These are phyloP conservation scores for Bradysia coprophila DNA, from an alignment of 1,140 invertebrate genomes.

Conservation along the genomic window DNA sequence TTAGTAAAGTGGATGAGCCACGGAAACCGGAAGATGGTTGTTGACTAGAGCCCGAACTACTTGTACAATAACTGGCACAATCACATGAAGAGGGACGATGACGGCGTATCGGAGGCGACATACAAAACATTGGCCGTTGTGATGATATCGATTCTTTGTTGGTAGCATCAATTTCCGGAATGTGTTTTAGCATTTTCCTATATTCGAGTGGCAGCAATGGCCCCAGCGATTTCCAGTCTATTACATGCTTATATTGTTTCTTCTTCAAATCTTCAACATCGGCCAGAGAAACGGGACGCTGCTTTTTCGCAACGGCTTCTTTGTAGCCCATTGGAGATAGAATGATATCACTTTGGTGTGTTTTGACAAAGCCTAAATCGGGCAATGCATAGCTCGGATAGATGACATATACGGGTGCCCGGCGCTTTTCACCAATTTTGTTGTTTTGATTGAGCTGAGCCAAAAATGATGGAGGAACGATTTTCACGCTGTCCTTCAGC, in stretches of 20 bases:
- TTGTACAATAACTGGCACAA: conserved; percentile 29
- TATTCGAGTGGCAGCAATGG: conserved; percentile 70
- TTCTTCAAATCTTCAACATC: conserved; percentile 63
- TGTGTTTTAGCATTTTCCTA: conserved; percentile 43
- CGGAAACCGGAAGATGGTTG: conserved; percentile 67
- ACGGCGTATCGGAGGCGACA: conserved; percentile 34
- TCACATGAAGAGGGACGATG: conserved; percentile 37
- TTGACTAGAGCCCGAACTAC: conserved; percentile 53
- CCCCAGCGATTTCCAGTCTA: conserved; percentile 81
- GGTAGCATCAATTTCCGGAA: conserved; percentile 40
- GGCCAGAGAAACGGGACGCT: conserved; percentile 62
- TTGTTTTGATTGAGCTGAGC: conserved; percentile 44
- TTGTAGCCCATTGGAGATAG: conserved; percentile 27
- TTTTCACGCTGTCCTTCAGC: conserved; percentile 25
- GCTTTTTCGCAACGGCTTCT: conserved; percentile 17
- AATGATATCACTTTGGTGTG: conserved; percentile 38
- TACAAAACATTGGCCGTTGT: conserved; percentile 44
- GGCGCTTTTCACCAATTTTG: conserved; percentile 32
- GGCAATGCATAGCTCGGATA: conserved; percentile 85
- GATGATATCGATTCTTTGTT: conserved; percentile 26
- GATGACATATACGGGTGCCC: conserved; percentile 67
- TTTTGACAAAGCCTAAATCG: conserved; percentile 65
- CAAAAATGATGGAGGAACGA: conserved; percentile 42
- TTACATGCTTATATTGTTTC: conserved; percentile 61
- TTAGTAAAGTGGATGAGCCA: conserved; percentile 64